Conservation (phyloP, 1,140 invertebrate genomes). For the Dinothrombium tinctorium region DNA sequence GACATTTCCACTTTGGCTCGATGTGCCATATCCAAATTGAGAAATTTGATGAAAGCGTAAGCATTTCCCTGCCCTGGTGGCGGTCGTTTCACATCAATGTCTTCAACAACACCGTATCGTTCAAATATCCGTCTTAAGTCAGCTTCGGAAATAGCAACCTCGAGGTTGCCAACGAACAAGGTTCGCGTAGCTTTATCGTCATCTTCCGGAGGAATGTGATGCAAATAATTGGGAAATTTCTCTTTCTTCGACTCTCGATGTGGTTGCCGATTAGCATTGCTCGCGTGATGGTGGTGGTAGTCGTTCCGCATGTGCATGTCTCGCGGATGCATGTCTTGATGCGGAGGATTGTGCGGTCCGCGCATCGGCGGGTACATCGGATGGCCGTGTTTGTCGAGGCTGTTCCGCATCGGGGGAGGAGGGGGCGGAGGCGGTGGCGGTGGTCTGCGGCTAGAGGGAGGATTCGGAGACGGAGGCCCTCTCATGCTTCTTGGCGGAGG, state of each 20-base stretch:
- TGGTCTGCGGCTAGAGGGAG: conserved; percentile 20
- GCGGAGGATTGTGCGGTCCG: conserved; percentile 23
- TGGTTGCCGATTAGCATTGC: conserved; percentile 27
- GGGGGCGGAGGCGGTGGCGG: conserved; percentile 30
- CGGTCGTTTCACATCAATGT: conserved; percentile 91
- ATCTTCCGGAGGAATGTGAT: conserved; percentile 85
- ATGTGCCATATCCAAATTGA: conserved; percentile 65
- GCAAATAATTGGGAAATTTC: conserved; percentile 88
- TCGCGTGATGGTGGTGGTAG: conserved; percentile 5
- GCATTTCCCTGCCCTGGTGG: conserved; percentile 86
- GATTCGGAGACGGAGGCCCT: conserved; percentile 8
- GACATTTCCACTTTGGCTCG: conserved; percentile 88
- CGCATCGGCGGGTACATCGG: no score
- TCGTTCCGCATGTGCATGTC: conserved; percentile 8
- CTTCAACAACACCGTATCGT: conserved; percentile 82
- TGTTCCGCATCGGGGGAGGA: not conserved
- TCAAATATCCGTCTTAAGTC: conserved; percentile 79
- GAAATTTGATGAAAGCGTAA: conserved; percentile 87
- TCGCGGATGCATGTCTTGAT: conserved; percentile 2
- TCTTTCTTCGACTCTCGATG: conserved; percentile 51
- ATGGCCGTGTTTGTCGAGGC: not conserved
- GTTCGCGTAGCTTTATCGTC: conserved; percentile 87
- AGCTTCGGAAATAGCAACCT: conserved; percentile 86
- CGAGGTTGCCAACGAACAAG: conserved; percentile 88
- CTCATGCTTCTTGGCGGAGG: not conserved